Evolutionary conservation across 2,888 invertebrate species (phyloP).

Genomic region (Bembecia ichneumoniformis): DNA sequence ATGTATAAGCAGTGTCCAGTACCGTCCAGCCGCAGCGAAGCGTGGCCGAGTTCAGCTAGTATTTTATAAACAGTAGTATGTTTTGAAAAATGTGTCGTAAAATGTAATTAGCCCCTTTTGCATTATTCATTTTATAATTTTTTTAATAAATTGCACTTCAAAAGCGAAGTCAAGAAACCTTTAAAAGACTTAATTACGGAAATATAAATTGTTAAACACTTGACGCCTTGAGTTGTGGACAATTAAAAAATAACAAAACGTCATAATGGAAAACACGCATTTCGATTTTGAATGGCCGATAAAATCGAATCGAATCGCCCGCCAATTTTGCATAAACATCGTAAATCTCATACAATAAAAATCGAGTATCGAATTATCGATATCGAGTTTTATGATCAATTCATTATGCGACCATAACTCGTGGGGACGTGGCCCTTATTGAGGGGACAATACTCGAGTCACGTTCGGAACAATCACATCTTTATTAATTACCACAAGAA

Average conservation of each 20-base stretch:
- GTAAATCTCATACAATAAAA: constrained; percentile 63
- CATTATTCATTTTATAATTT: no score
- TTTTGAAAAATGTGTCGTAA: no score
- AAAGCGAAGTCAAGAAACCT: not conserved
- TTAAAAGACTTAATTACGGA: not conserved
- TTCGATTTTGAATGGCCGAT: constrained; percentile 57
- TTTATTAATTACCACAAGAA: constrained; percentile 63
- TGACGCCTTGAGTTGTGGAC: constrained; percentile 25
- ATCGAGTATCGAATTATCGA: constrained; percentile 55
- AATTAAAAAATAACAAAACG: constrained; percentile 30
- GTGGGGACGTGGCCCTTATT: constrained; percentile 33
- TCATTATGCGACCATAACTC: constrained; percentile 41
- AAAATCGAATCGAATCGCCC: constrained; percentile 57
- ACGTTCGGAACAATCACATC: constrained; percentile 58
- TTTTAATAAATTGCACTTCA: not conserved
- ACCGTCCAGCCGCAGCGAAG: no score
- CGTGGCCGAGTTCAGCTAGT: no score
- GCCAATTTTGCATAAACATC: constrained; percentile 62
- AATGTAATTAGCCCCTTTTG: no score
- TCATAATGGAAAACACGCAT: constrained; percentile 45
- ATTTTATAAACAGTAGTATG: no score
- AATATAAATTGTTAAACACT: constrained; percentile 12
- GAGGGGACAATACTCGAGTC: constrained; percentile 45
- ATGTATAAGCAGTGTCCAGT: no score
- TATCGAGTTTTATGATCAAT: constrained; percentile 49